phyloP scores from a whole-genome alignment of 2,888 invertebrate species.

The Epinotia bilunana region DNA sequence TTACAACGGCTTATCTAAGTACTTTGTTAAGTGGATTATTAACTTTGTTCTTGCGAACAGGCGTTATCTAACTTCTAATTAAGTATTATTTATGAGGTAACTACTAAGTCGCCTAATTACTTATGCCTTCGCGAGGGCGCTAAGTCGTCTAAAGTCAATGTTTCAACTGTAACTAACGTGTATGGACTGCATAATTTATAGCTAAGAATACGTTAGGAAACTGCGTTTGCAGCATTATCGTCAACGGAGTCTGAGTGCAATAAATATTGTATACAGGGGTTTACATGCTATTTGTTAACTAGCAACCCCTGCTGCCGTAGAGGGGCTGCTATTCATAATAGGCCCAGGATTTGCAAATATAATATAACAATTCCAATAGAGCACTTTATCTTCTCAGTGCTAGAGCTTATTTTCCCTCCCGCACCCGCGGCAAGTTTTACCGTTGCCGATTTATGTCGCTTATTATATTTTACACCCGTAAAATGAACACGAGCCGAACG shows the following conservation, averaged over 20 bases:
- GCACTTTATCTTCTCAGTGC: constrained; percentile 53
- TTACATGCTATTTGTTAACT: constrained; percentile 77
- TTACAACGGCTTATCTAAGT: constrained; percentile 44
- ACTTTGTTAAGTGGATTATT: constrained; percentile 53
- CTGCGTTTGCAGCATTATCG: constrained; percentile 65
- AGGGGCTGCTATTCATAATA: constrained; percentile 77
- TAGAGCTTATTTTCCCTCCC: constrained; percentile 50
- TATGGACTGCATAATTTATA: constrained; percentile 57
- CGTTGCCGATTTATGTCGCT: constrained; percentile 77
- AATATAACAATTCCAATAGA: constrained; percentile 53
- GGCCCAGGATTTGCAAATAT: constrained; percentile 64
- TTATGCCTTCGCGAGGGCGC: constrained; percentile 54
- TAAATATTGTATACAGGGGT: constrained; percentile 77
- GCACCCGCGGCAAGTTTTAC: constrained; percentile 50
- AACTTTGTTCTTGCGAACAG: constrained; percentile 55
- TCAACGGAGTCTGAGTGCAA: constrained; percentile 65
- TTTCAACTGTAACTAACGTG: constrained; percentile 44
- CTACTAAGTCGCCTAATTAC: constrained; percentile 49
- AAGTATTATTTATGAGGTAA: constrained; percentile 60
- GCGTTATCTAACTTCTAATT: constrained; percentile 56
- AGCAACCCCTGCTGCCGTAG: constrained; percentile 62
- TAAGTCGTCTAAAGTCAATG: constrained; percentile 53
- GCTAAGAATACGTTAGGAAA: constrained; percentile 55
- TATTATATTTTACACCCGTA: constrained; percentile 81
- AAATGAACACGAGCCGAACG: constrained; percentile 70